phyloP scores from a whole-genome alignment of 2,113 vertebrate genomes.

The Leptobrachium ailaonicum region DNA sequence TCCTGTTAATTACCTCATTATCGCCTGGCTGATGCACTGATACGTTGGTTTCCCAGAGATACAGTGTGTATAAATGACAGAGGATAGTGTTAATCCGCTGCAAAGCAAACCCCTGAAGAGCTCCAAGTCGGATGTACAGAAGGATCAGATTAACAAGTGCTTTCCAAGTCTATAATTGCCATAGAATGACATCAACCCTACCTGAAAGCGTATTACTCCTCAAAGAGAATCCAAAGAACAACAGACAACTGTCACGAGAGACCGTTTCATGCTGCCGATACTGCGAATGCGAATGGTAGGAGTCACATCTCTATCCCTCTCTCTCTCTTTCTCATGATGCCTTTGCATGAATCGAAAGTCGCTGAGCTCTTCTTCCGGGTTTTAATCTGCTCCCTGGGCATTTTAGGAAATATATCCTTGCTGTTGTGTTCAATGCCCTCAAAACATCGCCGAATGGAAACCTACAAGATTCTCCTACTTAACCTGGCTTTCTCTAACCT shows the following conservation, averaged over 20 bases:
- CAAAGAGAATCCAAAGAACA: background rate
- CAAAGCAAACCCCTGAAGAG: background rate
- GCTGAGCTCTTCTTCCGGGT: conserved; percentile 1
- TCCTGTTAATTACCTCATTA: conserved; percentile 23
- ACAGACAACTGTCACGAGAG: background rate
- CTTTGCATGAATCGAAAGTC: background rate
- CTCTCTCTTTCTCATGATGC: background rate
- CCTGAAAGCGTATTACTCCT: background rate
- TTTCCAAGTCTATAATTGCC: conserved; percentile 4
- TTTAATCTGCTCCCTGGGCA: conserved; percentile 11
- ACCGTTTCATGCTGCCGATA: background rate
- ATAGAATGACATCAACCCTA: background rate
- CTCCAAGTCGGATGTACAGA: conserved; percentile 22
- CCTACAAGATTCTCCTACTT: conserved; percentile 67
- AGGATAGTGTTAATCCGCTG: background rate
- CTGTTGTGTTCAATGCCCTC: conserved; percentile 3
- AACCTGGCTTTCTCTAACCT: conserved; percentile 73
- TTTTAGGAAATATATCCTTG: conserved; percentile 8
- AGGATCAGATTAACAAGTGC: conserved; percentile 19
- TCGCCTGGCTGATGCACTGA: background rate
- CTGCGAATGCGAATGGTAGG: background rate
- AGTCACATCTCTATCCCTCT: background rate
- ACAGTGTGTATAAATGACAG: background rate
- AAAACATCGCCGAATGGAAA: background rate
- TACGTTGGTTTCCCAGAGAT: background rate